Percentiles rank a stretch among this genome's conserved stretches.
Conservation (phyloP, 2,888 invertebrate genomes). For the Tetranychus truncatus region DNA sequence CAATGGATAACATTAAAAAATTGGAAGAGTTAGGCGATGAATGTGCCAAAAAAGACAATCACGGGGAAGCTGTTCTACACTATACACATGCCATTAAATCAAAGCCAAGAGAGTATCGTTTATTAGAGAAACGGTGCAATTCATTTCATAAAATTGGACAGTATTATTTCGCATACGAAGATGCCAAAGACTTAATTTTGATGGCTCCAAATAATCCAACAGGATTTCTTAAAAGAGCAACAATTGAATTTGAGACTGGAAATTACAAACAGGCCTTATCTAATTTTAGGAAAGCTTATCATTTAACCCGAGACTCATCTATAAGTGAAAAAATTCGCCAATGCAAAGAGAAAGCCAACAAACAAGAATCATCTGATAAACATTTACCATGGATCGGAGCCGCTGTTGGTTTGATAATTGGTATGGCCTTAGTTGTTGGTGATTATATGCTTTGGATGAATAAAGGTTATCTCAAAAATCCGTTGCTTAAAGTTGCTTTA, state of each 20-base stretch:
- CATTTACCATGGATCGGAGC: conserved; percentile 56
- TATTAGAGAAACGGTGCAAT: conserved; percentile 60
- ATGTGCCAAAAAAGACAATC: conserved; percentile 35
- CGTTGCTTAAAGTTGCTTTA: conserved; percentile 49
- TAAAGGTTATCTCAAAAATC: conserved; percentile 41
- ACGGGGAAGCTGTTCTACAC: conserved; percentile 53
- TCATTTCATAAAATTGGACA: conserved; percentile 58
- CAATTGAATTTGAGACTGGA: conserved; percentile 43
- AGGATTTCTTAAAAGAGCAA: conserved; percentile 54
- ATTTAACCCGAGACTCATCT: not conserved
- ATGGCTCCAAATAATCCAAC: conserved; percentile 44
- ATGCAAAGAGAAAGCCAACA: not conserved
- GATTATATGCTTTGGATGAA: conserved; percentile 39
- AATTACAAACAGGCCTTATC: conserved; percentile 43
- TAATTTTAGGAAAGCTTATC: conserved; percentile 37
- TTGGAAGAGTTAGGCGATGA: conserved; percentile 6
- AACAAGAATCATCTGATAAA: conserved; percentile 33
- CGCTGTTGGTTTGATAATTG: conserved; percentile 50
- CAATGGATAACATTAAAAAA: not conserved
- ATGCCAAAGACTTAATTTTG: conserved; percentile 54
- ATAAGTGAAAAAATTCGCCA: not conserved
- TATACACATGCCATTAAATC: conserved; percentile 59
- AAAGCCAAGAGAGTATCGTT: conserved; percentile 48
- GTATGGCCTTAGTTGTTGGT: conserved; percentile 48
- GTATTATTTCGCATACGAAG: conserved; percentile 54